A percentile compares a stretch with the other conserved stretches of the same genome.
Evolutionary conservation across 2,113 vertebrate genomes (phyloP).

Genomic region (Oreochromis niloticus): DNA sequence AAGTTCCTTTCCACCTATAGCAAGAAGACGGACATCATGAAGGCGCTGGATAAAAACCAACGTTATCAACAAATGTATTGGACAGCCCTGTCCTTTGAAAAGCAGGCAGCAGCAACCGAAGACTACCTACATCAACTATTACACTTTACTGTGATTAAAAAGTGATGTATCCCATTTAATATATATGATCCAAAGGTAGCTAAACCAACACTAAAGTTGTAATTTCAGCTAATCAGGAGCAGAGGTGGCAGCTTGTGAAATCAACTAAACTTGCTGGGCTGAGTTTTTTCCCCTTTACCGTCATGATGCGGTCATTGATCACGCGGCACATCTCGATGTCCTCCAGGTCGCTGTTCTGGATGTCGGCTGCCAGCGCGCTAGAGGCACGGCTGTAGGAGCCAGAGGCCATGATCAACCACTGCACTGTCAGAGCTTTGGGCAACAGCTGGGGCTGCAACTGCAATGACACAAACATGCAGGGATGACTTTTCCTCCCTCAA

Average conservation of each 20-base stretch:
- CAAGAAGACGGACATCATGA: background rate
- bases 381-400: slow-evolving; percentile 81
- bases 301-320: slow-evolving; percentile 91
- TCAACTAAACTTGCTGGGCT: fast-evolving
- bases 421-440: slow-evolving; percentile 66
- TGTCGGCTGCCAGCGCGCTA: background rate
- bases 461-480: background rate
- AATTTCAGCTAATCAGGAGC: background rate
- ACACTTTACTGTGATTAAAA: background rate
- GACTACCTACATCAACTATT: background rate
- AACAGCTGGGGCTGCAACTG: slow-evolving; percentile 51
- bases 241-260: background rate
- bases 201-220: background rate
- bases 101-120: background rate
- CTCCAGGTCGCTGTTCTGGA: slow-evolving; percentile 63
- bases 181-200: background rate
- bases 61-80: background rate
- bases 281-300: slow-evolving; percentile 60
- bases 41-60: background rate
- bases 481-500: too few species aligned
- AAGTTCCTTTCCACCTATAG: slow-evolving; percentile 86
- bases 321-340: slow-evolving; percentile 76
- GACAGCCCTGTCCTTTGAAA: background rate
- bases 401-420: slow-evolving; percentile 81
- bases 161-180: too few species aligned